A percentile compares a stretch with the other conserved stretches of the same genome.
These are phyloP conservation scores for Apis dorsata DNA, from an alignment of 1,140 invertebrate genomes.

Conservation along the genomic window DNA sequence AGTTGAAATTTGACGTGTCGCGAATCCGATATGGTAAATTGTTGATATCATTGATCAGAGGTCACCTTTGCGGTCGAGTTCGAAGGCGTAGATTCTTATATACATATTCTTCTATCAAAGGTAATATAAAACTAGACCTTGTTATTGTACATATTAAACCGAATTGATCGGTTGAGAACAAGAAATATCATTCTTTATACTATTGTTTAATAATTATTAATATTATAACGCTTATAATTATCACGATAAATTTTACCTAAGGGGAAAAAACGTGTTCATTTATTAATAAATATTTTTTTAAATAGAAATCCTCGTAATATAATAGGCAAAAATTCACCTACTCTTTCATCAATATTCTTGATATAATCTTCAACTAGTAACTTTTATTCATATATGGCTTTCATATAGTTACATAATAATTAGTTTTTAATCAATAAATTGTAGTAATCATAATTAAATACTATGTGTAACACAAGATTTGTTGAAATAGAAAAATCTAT, in stretches of 20 bases:
- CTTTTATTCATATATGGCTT: not conserved
- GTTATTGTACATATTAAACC: not conserved
- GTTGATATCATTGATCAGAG: conserved; percentile 23
- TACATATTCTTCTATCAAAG: conserved; percentile 8
- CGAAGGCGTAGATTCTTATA: not conserved
- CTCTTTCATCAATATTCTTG: not conserved
- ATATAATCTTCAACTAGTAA: not conserved
- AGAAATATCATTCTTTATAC: not conserved
- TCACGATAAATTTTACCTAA: not conserved
- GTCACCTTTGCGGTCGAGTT: conserved; percentile 37
- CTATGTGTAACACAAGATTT: not conserved
- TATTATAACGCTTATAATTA: not conserved
- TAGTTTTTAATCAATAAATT: not conserved
- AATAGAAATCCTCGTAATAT: no score
- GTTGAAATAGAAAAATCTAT: not conserved
- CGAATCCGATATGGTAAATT: conserved; percentile 21
- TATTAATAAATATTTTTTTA: no score
- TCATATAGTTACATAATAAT: not conserved
- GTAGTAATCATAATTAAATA: not conserved
- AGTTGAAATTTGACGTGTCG: conserved; percentile 10
- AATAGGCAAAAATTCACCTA: no score
- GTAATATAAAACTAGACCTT: conserved; percentile 9
- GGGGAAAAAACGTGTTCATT: no score
- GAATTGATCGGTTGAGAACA: not conserved
- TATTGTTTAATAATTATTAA: not conserved